Conservation (phyloP, 2,888 invertebrate genomes). For the Hypomecis atomaria region DNA sequence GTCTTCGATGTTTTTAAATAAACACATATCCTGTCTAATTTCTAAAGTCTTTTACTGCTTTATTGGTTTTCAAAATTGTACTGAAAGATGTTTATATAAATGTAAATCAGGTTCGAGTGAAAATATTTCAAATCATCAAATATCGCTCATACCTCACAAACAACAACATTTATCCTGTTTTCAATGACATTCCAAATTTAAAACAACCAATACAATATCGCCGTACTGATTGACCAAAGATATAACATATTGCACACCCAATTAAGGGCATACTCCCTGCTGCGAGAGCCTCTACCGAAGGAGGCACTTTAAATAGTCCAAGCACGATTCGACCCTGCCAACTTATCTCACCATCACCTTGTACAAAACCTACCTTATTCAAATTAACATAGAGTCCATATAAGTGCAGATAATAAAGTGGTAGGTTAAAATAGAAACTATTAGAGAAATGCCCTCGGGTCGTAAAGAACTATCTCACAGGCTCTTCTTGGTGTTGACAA, state of each 20-base stretch:
- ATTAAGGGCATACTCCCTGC: conserved; percentile 80
- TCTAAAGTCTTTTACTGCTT: too few species aligned
- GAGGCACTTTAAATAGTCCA: conserved; percentile 74
- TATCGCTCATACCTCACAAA: not conserved
- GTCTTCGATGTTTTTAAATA: too few species aligned
- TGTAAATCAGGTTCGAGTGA: not conserved
- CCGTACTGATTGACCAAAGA: conserved; percentile 41
- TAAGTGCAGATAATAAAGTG: conserved; percentile 41
- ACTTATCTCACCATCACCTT: conserved; percentile 35
- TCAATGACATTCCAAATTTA: conserved; percentile 36
- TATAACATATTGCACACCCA: conserved; percentile 80
- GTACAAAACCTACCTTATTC: conserved; percentile 45
- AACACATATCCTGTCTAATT: too few species aligned
- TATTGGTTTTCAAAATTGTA: too few species aligned
- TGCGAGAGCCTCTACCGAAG: conserved; percentile 71
- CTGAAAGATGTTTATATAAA: too few species aligned
- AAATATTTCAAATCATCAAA: not conserved
- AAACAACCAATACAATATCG: conserved; percentile 42
- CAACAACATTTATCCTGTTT: conserved; percentile 24
- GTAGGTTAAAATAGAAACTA: conserved; percentile 67
- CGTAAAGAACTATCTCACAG: conserved; percentile 69
- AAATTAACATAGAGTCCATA: conserved; percentile 38
- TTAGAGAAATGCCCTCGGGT: conserved; percentile 71
- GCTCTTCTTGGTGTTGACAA: conserved; percentile 68
- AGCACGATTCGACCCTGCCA: conserved; percentile 72